These are phyloP conservation scores for Clamator glandarius DNA, from an alignment of 2,797 vertebrate species.

Conservation along the genomic window DNA sequence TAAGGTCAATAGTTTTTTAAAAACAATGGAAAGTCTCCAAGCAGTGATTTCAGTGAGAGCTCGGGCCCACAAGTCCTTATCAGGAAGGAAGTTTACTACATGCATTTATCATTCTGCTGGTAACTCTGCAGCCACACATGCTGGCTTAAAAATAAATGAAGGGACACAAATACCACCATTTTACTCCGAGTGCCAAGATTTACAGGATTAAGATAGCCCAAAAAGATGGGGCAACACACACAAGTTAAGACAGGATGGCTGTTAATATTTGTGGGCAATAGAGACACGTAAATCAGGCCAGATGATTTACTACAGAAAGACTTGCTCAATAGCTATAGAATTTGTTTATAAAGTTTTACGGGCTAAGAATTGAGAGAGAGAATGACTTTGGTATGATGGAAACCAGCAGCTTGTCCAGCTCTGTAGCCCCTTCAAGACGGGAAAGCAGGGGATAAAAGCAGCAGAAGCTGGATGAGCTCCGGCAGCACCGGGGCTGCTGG, in stretches of 20 bases:
- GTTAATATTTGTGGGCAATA: not conserved
- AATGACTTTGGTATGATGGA: not conserved
- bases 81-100: not conserved
- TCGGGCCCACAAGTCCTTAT: not conserved
- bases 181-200: not conserved
- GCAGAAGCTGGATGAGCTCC: not conserved
- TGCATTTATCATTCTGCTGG: not conserved
- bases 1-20: not conserved
- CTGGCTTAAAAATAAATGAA: not conserved
- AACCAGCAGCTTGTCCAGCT: not conserved
- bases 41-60: not conserved
- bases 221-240: not conserved
- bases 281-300: not conserved
- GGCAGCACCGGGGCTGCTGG: not conserved
- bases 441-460: not conserved
- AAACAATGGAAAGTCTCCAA: not conserved
- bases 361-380: not conserved
- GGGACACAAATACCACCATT: not conserved
- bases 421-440: not conserved
- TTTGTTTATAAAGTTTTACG: not conserved
- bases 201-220: not conserved
- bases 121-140: not conserved
- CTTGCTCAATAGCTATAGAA: not conserved
- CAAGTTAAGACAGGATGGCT: conserved; percentile 13
- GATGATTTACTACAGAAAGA: not conserved